Base-by-base conservation (phyloP, 2,797 vertebrate genomes). In the Coregonus ussuriensis region DNA sequence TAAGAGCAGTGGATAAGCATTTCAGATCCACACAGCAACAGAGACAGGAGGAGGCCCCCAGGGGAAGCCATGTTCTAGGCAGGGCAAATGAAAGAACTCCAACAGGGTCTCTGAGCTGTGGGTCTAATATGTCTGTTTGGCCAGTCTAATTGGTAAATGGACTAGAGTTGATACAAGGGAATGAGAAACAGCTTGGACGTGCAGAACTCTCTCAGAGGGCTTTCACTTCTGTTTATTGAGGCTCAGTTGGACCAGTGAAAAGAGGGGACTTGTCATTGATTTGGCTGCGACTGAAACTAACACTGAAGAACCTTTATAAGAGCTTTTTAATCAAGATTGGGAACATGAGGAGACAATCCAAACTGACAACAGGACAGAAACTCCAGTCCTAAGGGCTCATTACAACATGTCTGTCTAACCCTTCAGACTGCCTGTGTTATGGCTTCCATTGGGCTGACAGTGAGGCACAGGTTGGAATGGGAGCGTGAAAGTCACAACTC, bases 101-200 rank as follows among this genome's bases (percentile, higher is more conserved):
- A 67, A 79, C 54, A 73, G 0, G 51, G 51, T 85, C 80, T 87
- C 76, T 73, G 72, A 88, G 84, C 82, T 71, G 76, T 82, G 56
- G 74, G 87, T 79, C 77, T 84, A 81, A 86, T 87, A 83, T 18
- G 79, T 79, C 74, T 92, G 89, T 91, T 93, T 90, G 85, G 85
- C 83, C 78, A 86, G 70, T 77, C 68, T 91, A 91, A 93, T 90
- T 91, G 88, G 83, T 89, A 92, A 93, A 91, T 92, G 88, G 91
- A 84, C 83, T 69, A 69, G 75, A 83, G 89, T 89, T 91, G 89
- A 92, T 88, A 88, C 71, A 89, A 89, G 85, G 70, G 85, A 92
- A 93, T 79, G 86, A 91, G 82, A 88, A 90, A 84, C 91, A 91
- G 88, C 81, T 87, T 91, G 88, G 89, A 85, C 74, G 59, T 37